Conservation (phyloP, 2,888 invertebrate genomes). For the Bhutanitis thaidina region DNA sequence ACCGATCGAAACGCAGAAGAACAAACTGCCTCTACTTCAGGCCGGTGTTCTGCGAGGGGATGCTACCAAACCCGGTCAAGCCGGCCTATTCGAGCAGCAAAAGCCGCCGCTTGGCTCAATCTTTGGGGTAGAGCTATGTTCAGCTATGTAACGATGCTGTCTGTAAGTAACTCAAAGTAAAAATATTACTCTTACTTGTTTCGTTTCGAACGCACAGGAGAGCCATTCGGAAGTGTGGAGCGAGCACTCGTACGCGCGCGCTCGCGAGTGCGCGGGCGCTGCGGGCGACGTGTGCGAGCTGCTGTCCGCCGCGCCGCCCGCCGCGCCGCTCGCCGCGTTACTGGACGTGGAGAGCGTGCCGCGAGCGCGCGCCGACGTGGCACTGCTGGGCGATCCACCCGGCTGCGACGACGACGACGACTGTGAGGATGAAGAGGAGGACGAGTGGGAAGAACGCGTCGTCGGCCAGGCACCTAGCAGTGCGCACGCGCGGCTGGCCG, state of each 20-base stretch:
- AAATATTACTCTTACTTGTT: background rate
- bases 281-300: constrained; percentile 29
- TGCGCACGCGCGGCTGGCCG: constrained; percentile 42
- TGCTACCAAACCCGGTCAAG: too few species aligned
- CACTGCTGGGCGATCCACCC: constrained; percentile 20
- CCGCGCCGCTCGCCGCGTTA: constrained; percentile 23
- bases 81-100: too few species aligned
- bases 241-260: constrained; percentile 65
- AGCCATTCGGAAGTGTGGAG: constrained; percentile 49
- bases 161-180: too few species aligned
- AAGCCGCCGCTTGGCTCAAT: too few species aligned
- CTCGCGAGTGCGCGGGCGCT: constrained; percentile 31
- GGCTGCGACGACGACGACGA: constrained; percentile 23
- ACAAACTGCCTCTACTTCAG: too few species aligned
- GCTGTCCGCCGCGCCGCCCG: constrained; percentile 39
- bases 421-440: constrained; percentile 35
- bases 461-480: constrained; percentile 39
- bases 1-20: background rate
- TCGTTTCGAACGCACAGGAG: constrained; percentile 22
- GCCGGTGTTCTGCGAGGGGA: too few species aligned
- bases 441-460: constrained; percentile 37
- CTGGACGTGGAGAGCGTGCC: constrained; percentile 27
- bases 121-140: too few species aligned
- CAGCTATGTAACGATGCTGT: too few species aligned
- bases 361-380: constrained; percentile 21